These are phyloP conservation scores for Scaptomyza parva DNA, from an alignment of 2,888 invertebrate genomes.

Conservation along the genomic window DNA sequence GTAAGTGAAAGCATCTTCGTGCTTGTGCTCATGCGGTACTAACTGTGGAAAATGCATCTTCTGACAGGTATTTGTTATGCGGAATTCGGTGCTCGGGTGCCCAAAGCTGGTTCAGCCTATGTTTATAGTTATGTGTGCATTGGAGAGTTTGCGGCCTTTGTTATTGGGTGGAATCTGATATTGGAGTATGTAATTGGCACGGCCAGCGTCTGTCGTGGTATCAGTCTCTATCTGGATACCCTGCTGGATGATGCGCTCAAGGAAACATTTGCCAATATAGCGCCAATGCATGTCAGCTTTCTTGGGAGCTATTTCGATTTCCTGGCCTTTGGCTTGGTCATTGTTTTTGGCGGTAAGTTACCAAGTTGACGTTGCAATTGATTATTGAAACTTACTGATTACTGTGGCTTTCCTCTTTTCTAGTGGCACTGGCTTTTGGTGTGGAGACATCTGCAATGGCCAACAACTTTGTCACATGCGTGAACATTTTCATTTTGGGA, in stretches of 20 bases:
- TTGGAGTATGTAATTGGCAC: constrained; percentile 92
- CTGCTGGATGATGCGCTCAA: constrained; percentile 88
- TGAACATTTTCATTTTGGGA: constrained; percentile 90
- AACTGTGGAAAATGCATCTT: constrained; percentile 9
- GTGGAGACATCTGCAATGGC: constrained; percentile 91
- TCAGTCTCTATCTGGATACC: constrained; percentile 91
- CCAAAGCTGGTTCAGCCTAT: constrained; percentile 95
- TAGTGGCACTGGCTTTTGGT: constrained; percentile 90
- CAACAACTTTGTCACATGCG: constrained; percentile 91
- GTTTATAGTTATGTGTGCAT: constrained; percentile 93
- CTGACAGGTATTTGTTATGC: constrained; percentile 93
- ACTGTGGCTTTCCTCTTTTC: background rate
- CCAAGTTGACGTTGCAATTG: background rate
- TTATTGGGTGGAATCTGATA: constrained; percentile 96
- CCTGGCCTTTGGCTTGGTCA: constrained; percentile 88
- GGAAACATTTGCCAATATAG: constrained; percentile 86
- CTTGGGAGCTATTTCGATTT: constrained; percentile 90
- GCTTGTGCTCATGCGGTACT: background rate
- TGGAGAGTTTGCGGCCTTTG: constrained; percentile 94
- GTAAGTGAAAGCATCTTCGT: constrained; percentile 85
- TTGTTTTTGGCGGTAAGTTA: constrained; percentile 88
- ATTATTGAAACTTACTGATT: background rate
- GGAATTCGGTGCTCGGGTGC: constrained; percentile 93
- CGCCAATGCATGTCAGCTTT: constrained; percentile 87
- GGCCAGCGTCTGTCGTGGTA: constrained; percentile 90